These are phyloP conservation scores for Apis mellifera DNA, from an alignment of 1,140 invertebrate genomes.

Conservation along the genomic window Amel_HAv3.1 CM009933.2:5638001-5638500, in stretches of 20 bases:
- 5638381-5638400: constrained; percentile 22
- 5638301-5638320: too few relatives aligned
- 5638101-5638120: too few relatives aligned
- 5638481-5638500: constrained; percentile 12
- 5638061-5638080: not conserved
- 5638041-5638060: not conserved
- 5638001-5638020: not conserved
- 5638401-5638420: constrained; percentile 47
- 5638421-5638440: constrained; percentile 55
- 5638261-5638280: too few relatives aligned
- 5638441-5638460: constrained; percentile 42
- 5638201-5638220: not conserved
- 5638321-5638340: not conserved
- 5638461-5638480: constrained; percentile 37
- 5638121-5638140: not conserved
- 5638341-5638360: not conserved
- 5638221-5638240: not conserved
- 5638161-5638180: not conserved
- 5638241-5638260: too few relatives aligned
- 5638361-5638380: not conserved
- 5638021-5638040: not conserved
- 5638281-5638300: not conserved
- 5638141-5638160: not conserved
- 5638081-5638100: not conserved
- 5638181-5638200: not conserved